Percentiles rank a stretch among this genome's conserved stretches.
Evolutionary conservation across 2,797 vertebrate genomes (phyloP).

Genomic region (Chaetodon trifasciatus): DNA sequence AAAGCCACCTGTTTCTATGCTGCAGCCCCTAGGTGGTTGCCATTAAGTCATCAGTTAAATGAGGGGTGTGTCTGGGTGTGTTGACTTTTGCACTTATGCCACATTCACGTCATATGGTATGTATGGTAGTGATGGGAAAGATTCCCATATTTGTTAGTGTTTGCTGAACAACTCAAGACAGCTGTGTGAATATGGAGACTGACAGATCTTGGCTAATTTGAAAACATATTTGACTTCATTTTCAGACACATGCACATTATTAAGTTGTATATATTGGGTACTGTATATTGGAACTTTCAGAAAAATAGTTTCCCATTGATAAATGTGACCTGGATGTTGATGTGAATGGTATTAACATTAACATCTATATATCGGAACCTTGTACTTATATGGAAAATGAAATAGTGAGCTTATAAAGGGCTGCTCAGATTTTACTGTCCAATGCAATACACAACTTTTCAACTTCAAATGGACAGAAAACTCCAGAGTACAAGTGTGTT

Average conservation of each 20-base stretch:
- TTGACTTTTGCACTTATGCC: background rate
- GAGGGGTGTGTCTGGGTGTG: slow-evolving; percentile 9
- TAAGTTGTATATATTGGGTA: too few species aligned
- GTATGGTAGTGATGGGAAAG: background rate
- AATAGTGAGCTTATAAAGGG: background rate
- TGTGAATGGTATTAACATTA: background rate
- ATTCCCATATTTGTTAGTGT: background rate
- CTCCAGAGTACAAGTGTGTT: background rate
- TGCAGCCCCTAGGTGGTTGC: slow-evolving; percentile 59
- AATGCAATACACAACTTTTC: background rate
- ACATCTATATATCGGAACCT: background rate
- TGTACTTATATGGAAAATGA: background rate
- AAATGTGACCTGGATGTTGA: too few species aligned
- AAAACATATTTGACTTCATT: background rate
- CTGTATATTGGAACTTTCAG: background rate
- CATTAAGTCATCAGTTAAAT: slow-evolving; percentile 64
- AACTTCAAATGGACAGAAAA: background rate
- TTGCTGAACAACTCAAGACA: background rate
- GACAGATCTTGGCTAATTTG: background rate
- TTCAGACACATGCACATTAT: too few species aligned
- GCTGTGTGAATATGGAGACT: background rate
- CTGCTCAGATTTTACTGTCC: background rate
- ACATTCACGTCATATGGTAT: background rate
- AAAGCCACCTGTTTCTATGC: slow-evolving; percentile 58
- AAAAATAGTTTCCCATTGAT: background rate